Evolutionary conservation across 2,113 vertebrate species (phyloP), one percentile per base, ranked within the genome.

Genomic region (Sebastes fasciatus): DNA sequence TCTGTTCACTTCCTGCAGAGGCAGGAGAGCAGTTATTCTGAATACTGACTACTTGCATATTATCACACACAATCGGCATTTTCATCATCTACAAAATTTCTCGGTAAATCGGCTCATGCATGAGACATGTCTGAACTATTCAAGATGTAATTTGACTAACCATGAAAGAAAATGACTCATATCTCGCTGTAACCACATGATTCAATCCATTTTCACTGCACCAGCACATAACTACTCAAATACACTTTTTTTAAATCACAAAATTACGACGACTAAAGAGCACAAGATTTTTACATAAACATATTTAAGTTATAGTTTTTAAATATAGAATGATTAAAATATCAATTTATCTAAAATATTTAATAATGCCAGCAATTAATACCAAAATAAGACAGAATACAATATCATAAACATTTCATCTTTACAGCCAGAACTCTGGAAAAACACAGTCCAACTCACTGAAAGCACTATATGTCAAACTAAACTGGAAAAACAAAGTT

Each of bases 91-190:
- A 34, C 34, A 34, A 34, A 34, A 34, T 34, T 34, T 34, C 34
- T 34, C 34, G 34, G 65, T 75, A 79, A 83, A n/a, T 23, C 13
- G 3, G 10, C 10, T 51, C 12, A 9, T 4, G 5, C 10, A 4
- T 76, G 61, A 76, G 17, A 46, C 66, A 72, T 57, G 10, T 83
- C 54, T 63, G 48, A 63, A 62, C 54, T 49, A 5, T 5, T 49
- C 17, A 8, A 40, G 43, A 21, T 48, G 2, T 55, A 48, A 55
- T 83, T 55, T 87, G 43, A 76, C 21, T 60, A 9, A 77, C 74
- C 6, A 7, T n/a, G 14, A 77, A 23, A 52, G 51, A 42, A 73
- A 69, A 48, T 74, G 10, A 81, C 17, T 87, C 63, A 58, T 19
- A 0, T 43, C n/a, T 79, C 34, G 2, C 40, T 61, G 34, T 48